Conservation (phyloP, 2,113 vertebrate genomes). For the Fulmarus glacialis region DNA sequence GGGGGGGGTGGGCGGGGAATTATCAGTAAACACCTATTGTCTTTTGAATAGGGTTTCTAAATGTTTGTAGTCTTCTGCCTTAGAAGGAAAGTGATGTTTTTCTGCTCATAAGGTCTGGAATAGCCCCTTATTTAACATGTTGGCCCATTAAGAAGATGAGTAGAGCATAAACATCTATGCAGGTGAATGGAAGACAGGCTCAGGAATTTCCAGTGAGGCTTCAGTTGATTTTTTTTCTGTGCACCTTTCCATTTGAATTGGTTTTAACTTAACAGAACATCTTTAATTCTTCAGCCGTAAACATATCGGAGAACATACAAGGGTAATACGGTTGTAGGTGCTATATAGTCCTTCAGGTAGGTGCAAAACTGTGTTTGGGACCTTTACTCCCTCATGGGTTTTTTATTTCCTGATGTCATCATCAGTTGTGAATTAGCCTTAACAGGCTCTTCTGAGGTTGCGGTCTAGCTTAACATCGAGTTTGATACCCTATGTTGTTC, state of each 20-base stretch:
- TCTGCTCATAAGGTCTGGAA: background rate
- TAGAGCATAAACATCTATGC: background rate
- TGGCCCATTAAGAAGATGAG: background rate
- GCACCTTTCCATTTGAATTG: background rate
- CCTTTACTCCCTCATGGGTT: accelerated
- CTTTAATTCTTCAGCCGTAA: background rate
- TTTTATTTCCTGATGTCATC: background rate
- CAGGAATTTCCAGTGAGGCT: background rate
- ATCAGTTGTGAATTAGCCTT: background rate
- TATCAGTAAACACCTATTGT: background rate
- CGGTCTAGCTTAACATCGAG: background rate
- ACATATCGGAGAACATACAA: background rate
- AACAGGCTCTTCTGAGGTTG: background rate
- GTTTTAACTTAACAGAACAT: background rate
- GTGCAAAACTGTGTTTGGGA: background rate
- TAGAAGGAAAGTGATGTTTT: background rate
- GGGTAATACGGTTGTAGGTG: background rate
- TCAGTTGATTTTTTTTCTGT: background rate
- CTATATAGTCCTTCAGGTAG: background rate
- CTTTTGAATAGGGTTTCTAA: background rate
- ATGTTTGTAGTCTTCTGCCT: background rate
- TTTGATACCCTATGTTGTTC: background rate
- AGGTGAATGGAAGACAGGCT: background rate
- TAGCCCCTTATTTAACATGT: background rate
- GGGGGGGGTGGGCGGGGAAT: background rate